These are phyloP conservation scores for Xyrauchen texanus DNA, from an alignment of 2,113 vertebrate species.

Conservation along the genomic window DNA sequence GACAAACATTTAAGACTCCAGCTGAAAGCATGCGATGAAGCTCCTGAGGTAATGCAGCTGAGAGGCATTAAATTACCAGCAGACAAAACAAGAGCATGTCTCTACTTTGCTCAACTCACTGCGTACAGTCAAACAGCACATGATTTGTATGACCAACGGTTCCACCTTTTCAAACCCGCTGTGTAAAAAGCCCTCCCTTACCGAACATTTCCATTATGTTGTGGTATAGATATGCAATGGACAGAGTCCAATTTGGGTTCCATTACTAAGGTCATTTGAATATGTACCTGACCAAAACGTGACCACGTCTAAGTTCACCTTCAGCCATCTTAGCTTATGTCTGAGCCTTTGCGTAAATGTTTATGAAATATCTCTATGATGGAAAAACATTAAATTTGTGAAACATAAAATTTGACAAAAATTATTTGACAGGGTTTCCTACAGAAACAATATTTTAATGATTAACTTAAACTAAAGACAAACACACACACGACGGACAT, in stretches of 20 bases:
- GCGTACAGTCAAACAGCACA: conserved; percentile 7
- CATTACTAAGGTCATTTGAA: not conserved
- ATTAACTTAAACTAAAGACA: no score
- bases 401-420: no score
- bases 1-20: conserved; percentile 21
- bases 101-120: not conserved
- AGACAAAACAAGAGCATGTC: conserved; percentile 44
- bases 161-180: not conserved
- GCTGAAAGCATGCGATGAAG: conserved; percentile 67
- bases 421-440: no score
- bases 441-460: no score
- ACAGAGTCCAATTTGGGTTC: not conserved
- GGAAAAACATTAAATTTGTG: no score
- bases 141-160: not conserved
- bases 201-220: conserved; percentile 16
- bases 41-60: conserved; percentile 62
- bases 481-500: no score
- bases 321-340: no score
- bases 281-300: not conserved
- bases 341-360: no score
- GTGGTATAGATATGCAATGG: conserved; percentile 18
- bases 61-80: conserved; percentile 60
- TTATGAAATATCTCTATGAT: no score
- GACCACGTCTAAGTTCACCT: not conserved
- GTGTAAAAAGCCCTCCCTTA: conserved; percentile 1